These are phyloP conservation scores for Ichneumon xanthorius DNA, from an alignment of 2,888 invertebrate genomes.

Conservation along the genomic window DNA sequence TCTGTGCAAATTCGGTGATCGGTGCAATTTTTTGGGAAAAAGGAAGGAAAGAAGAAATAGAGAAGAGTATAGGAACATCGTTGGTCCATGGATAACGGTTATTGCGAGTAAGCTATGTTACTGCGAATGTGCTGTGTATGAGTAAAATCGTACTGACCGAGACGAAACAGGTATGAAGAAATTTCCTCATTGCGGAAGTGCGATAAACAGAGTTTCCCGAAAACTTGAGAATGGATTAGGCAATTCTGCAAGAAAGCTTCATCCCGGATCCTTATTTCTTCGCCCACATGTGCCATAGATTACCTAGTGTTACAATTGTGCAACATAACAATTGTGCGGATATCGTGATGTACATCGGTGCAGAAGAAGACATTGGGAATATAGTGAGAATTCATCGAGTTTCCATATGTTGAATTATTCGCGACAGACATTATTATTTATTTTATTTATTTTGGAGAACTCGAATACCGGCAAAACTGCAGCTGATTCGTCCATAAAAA, in stretches of 20 bases:
- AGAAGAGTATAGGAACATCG: conserved; percentile 29
- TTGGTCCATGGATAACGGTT: conserved; percentile 38
- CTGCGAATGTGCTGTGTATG: neutral
- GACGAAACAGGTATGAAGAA: neutral
- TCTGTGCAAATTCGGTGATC: conserved; percentile 34
- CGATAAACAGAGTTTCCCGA: neutral
- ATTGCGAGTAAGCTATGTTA: neutral
- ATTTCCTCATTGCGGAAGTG: neutral
- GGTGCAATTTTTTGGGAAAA: neutral
- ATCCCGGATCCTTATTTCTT: neutral
- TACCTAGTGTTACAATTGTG: neutral
- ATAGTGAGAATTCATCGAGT: neutral
- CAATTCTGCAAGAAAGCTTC: neutral
- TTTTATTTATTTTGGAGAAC: no score
- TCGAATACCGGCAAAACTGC: neutral
- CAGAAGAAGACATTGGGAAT: neutral
- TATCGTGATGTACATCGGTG: neutral
- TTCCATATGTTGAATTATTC: neutral
- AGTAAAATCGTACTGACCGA: neutral
- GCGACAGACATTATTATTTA: no score
- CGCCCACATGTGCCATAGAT: neutral
- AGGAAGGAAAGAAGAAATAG: neutral
- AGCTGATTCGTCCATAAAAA: neutral
- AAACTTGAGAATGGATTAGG: neutral
- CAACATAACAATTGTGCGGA: neutral